phyloP scores from a whole-genome alignment of 2,113 vertebrate species.

The Indri indri region DNA sequence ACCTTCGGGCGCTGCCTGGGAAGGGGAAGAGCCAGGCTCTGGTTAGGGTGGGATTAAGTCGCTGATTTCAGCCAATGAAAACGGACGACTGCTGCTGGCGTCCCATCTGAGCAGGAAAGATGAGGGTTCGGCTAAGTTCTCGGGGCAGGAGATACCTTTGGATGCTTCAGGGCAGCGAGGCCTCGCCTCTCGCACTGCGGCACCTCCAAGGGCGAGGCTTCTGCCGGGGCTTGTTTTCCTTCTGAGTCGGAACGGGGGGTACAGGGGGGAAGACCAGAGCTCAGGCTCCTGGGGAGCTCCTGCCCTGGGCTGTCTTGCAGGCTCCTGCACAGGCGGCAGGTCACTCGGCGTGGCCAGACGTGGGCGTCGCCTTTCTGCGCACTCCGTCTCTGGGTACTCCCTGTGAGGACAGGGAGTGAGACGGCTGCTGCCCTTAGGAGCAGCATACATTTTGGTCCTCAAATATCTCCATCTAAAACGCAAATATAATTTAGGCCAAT shows the following conservation, averaged over 20 bases:
- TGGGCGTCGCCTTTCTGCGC: not conserved
- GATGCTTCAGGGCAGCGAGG: not conserved
- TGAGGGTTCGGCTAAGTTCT: not conserved
- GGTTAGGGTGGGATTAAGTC: slow-evolving; percentile 50
- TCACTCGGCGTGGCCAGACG: not conserved
- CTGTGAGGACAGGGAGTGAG: not conserved
- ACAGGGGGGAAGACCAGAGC: not conserved
- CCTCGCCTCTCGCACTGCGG: not conserved
- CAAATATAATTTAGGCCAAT: slow-evolving; percentile 26
- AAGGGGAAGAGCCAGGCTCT: not conserved
- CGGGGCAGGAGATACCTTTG: not conserved
- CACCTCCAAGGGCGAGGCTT: not conserved
- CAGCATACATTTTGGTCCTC: not conserved
- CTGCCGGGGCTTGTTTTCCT: not conserved
- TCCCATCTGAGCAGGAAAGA: not conserved
- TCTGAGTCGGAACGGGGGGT: not conserved
- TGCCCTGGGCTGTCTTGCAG: fast-evolving
- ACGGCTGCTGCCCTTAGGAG: not conserved
- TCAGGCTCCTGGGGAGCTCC: not conserved
- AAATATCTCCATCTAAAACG: not conserved
- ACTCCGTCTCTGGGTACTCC: not conserved
- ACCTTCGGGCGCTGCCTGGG: slow-evolving; percentile 46
- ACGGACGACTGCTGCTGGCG: not conserved
- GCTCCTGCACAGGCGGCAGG: not conserved
- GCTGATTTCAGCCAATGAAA: slow-evolving; percentile 60